Evolutionary conservation across 2,113 vertebrate species (phyloP).

Genomic region (Pipa parva): DNA sequence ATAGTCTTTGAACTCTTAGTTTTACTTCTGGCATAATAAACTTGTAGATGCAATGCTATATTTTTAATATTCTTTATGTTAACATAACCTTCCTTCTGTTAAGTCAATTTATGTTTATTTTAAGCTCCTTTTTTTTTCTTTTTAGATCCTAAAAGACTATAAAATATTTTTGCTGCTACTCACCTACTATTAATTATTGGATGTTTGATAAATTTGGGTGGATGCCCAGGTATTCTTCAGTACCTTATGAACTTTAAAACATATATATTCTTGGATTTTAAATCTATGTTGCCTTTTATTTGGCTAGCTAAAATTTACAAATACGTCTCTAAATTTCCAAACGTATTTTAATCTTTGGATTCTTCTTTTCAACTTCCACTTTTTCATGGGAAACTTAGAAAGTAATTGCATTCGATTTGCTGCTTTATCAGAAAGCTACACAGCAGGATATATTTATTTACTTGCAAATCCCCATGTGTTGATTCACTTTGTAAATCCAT

Average conservation of each 20-base stretch:
- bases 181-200: conserved; percentile 27
- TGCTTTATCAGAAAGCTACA: background rate
- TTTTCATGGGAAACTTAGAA: background rate
- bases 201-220: conserved; percentile 29
- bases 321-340: background rate
- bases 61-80: conserved; percentile 22
- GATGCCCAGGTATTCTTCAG: conserved; percentile 20
- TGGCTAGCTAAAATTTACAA: background rate
- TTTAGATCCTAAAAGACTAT: conserved; percentile 9
- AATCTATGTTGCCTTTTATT: conserved; percentile 5
- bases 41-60: conserved; percentile 17
- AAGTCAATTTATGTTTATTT: conserved; percentile 30
- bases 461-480: background rate
- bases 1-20: conserved; percentile 5
- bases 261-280: conserved; percentile 7
- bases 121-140: conserved; percentile 17
- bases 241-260: conserved; percentile 15
- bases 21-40: conserved; percentile 24
- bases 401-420: background rate
- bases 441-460: background rate
- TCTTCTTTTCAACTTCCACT: background rate
- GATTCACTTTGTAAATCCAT: background rate
- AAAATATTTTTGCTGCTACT: conserved; percentile 17
- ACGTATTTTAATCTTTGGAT: background rate
- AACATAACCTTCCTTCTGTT: conserved; percentile 26